phyloP scores from a whole-genome alignment of 1,140 invertebrate genomes.

The Hermatobates lingyangjiaoensis region DNA sequence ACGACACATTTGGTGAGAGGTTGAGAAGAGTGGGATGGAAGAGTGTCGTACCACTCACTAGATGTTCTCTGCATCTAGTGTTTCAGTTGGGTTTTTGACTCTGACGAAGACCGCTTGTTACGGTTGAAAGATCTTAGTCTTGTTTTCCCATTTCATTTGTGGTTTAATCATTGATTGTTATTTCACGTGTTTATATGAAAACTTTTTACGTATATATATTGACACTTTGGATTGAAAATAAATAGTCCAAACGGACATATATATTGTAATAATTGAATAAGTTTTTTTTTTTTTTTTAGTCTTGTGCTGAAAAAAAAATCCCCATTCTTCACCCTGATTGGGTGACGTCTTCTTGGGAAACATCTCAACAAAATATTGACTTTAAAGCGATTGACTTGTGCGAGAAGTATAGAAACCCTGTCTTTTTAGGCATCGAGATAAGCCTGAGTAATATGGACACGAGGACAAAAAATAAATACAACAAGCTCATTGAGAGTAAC shows the following conservation, averaged over 20 bases:
- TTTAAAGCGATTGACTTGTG: constrained; percentile 43
- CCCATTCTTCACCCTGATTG: constrained; percentile 59
- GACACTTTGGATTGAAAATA: too few relatives aligned
- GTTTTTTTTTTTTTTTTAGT: constrained; percentile 27
- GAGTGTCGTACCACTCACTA: too few relatives aligned
- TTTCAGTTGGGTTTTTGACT: too few relatives aligned
- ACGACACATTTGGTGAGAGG: too few relatives aligned
- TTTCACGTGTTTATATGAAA: too few relatives aligned
- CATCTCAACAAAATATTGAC: constrained; percentile 34
- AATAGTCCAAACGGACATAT: constrained; percentile 8
- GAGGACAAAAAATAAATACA: constrained; percentile 45
- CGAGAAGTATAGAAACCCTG: constrained; percentile 44
- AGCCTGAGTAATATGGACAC: constrained; percentile 54
- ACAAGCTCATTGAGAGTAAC: constrained; percentile 46
- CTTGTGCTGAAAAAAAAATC: constrained; percentile 46
- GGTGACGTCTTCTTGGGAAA: constrained; percentile 61
- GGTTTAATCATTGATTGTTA: too few relatives aligned
- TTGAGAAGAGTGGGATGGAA: too few relatives aligned
- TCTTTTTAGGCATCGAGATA: constrained; percentile 58
- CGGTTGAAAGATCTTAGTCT: too few relatives aligned
- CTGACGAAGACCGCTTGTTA: too few relatives aligned
- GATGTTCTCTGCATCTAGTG: too few relatives aligned
- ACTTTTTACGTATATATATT: too few relatives aligned
- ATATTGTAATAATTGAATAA: constrained; percentile 3
- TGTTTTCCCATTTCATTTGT: too few relatives aligned